Percentiles rank a stretch among this genome's conserved stretches.
These are phyloP conservation scores for Ypsolopha scabrella DNA, from an alignment of 2,888 invertebrate species.

Conservation along the genomic window DNA sequence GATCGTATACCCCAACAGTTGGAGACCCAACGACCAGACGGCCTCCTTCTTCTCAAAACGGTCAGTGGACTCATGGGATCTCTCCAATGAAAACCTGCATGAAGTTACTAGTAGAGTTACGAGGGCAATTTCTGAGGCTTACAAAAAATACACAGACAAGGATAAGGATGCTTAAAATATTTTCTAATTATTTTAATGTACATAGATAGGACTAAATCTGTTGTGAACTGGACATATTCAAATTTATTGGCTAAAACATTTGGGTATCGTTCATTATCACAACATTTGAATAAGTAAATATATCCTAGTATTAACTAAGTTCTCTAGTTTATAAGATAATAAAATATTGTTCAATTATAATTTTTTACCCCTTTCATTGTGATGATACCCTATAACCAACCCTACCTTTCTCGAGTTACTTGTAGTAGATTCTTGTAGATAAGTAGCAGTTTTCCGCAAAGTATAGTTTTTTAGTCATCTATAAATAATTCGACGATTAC, in stretches of 20 bases:
- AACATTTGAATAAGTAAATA: constrained; percentile 24
- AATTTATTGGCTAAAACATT: constrained; percentile 17
- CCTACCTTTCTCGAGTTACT: no score
- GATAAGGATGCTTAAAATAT: constrained; percentile 12
- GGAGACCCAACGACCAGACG: constrained; percentile 48
- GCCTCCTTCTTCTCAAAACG: constrained; percentile 52
- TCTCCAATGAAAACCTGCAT: constrained; percentile 58
- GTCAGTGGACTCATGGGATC: constrained; percentile 52
- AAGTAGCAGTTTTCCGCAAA: no score
- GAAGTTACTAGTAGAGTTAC: constrained; percentile 59
- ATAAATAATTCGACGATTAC: no score
- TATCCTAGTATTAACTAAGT: constrained; percentile 5
- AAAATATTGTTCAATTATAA: not conserved
- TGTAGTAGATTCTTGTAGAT: no score
- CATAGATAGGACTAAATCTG: constrained; percentile 13
- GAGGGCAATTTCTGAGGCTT: constrained; percentile 47
- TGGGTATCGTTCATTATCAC: constrained; percentile 57
- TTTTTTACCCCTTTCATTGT: no score
- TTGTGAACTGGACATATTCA: constrained; percentile 64
- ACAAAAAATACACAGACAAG: constrained; percentile 44
- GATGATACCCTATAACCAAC: no score
- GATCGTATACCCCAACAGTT: constrained; percentile 73
- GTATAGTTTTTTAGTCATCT: no score
- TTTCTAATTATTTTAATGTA: constrained; percentile 1
- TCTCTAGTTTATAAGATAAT: not conserved